Conservation (phyloP, 2,888 invertebrate species). For the Athripsodes cinereus region DNA sequence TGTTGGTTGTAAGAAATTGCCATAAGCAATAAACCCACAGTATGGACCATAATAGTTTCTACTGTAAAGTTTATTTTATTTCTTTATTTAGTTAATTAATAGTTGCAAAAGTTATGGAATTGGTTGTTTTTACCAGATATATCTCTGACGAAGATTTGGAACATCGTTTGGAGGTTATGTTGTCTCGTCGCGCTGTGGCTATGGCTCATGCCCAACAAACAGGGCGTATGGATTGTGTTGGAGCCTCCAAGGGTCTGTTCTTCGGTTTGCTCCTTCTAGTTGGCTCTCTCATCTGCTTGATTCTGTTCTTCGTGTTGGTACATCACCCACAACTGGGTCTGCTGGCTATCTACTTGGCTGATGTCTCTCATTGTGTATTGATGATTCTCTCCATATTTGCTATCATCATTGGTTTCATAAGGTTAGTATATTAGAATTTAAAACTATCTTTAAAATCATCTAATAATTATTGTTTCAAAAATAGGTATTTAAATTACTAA, state of each 20-base stretch:
- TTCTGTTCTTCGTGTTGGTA: slow-evolving; percentile 92
- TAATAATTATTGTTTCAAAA: too few relatives aligned
- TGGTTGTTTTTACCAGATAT: slow-evolving; percentile 39
- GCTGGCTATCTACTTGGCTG: slow-evolving; percentile 84
- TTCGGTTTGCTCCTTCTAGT: slow-evolving; percentile 85
- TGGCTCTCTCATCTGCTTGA: slow-evolving; percentile 86
- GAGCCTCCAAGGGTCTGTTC: slow-evolving; percentile 90
- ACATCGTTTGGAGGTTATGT: slow-evolving; percentile 81
- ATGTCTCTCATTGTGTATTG: slow-evolving; percentile 83
- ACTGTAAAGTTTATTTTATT: too few relatives aligned
- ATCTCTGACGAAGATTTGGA: slow-evolving; percentile 78
- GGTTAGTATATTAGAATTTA: slow-evolving; percentile 62
- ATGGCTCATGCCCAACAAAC: slow-evolving; percentile 76
- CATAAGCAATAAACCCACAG: too few relatives aligned
- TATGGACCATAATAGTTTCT: too few relatives aligned
- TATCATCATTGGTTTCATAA: slow-evolving; percentile 84
- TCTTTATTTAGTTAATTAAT: too few relatives aligned
- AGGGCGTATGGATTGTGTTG: slow-evolving; percentile 88
- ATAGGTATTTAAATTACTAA: too few relatives aligned
- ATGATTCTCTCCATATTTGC: slow-evolving; percentile 85
- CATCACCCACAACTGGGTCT: slow-evolving; percentile 77
- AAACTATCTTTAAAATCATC: too few relatives aligned
- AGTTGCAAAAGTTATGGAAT: too few relatives aligned
- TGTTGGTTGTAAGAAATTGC: too few relatives aligned
- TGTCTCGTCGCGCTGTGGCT: slow-evolving; percentile 79